Conservation (phyloP, 2,113 vertebrate species). For the Pedetes capensis region DNA sequence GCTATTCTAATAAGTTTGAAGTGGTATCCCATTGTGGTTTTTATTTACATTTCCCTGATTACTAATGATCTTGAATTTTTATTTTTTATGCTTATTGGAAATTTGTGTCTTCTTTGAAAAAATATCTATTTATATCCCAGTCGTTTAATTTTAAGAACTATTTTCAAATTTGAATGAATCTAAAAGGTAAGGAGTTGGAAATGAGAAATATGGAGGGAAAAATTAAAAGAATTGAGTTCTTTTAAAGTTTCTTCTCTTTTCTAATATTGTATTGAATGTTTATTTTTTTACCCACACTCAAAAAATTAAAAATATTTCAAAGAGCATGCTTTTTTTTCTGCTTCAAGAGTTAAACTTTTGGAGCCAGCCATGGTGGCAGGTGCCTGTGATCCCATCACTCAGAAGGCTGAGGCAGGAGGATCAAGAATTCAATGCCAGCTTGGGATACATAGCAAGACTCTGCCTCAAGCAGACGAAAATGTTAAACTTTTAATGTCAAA, state of each 20-base stretch:
- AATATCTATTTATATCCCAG: neutral
- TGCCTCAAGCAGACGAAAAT: neutral
- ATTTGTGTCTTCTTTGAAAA: neutral
- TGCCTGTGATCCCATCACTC: too few species aligned
- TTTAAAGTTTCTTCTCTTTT: neutral
- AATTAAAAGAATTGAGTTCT: neutral
- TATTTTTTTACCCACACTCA: neutral
- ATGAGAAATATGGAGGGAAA: neutral
- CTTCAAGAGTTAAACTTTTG: neutral
- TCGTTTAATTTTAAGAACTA: slow-evolving; percentile 48
- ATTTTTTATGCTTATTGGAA: neutral
- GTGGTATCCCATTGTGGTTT: neutral
- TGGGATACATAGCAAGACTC: too few species aligned
- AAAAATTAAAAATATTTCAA: neutral
- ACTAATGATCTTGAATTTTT: neutral
- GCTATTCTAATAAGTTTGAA: neutral
- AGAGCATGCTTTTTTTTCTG: neutral
- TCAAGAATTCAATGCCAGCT: too few species aligned
- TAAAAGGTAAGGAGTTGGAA: neutral
- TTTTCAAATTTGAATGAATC: slow-evolving; percentile 60
- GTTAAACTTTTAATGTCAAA: neutral
- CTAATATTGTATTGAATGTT: neutral
- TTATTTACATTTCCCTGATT: slow-evolving; percentile 4
- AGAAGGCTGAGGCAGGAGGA: too few species aligned
- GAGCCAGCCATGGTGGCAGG: too few species aligned